phyloP scores from a whole-genome alignment of 2,888 invertebrate genomes.

The Leptinotarsa haldemani region DNA sequence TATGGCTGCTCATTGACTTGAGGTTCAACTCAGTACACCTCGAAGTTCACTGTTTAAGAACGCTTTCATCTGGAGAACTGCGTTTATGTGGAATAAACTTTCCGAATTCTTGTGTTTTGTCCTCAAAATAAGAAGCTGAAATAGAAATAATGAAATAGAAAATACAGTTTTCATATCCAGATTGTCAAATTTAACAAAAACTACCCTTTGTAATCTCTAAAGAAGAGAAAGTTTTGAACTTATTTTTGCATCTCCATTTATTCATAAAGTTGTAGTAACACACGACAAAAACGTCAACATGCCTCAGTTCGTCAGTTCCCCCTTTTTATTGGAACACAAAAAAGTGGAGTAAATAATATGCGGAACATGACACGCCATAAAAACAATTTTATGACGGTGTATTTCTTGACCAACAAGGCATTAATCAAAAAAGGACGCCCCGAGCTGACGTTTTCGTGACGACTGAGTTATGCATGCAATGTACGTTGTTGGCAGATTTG shows the following conservation, averaged over 20 bases:
- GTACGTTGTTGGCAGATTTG: neutral
- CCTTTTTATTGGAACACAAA: constrained; percentile 28
- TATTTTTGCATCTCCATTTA: neutral
- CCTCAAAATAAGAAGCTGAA: no score
- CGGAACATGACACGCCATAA: constrained; percentile 45
- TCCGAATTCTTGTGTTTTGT: no score
- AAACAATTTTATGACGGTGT: constrained; percentile 62
- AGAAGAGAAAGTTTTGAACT: no score
- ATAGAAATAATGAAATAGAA: no score
- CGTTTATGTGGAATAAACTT: no score
- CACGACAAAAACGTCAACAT: constrained; percentile 15
- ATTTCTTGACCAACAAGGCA: constrained; percentile 59
- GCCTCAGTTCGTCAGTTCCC: constrained; percentile 21
- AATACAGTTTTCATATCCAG: no score
- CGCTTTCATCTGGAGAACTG: no score
- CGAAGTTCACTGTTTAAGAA: no score
- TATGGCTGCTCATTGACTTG: no score
- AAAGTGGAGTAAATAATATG: constrained; percentile 39
- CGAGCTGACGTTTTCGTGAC: constrained; percentile 33
- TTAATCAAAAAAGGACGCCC: constrained; percentile 59
- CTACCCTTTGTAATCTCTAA: no score
- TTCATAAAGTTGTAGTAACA: constrained; percentile 14
- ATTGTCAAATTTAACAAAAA: neutral
- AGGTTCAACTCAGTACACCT: no score
- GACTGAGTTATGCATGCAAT: constrained; percentile 22